These are phyloP conservation scores for Hydrocynus forskahlii DNA, from an alignment of 2,797 vertebrate species.

Conservation along the genomic window DNA sequence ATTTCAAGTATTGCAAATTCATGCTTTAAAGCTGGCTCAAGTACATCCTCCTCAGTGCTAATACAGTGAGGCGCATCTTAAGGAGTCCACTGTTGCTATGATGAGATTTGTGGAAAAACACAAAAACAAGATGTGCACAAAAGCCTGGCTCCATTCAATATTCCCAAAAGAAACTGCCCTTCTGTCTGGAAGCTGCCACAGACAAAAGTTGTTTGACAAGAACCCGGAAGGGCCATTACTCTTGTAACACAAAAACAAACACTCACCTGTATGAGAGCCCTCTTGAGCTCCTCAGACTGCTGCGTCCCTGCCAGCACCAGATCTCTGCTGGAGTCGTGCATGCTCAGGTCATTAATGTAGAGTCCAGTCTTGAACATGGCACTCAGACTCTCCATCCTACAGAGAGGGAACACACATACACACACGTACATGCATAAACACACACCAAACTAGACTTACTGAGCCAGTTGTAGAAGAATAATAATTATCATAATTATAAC, in stretches of 20 bases:
- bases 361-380: constrained; percentile 80
- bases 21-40: too few relatives aligned
- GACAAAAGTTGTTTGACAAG: too few relatives aligned
- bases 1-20: background rate
- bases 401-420: constrained; percentile 46
- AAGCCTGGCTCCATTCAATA: background rate
- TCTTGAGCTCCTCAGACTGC: constrained; percentile 80
- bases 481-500: too few relatives aligned
- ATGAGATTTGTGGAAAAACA: background rate
- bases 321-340: constrained; percentile 82
- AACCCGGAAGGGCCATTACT: background rate
- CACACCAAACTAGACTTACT: background rate
- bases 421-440: constrained; percentile 12
- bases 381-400: constrained; percentile 81
- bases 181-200: too few relatives aligned
- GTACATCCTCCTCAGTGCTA: background rate
- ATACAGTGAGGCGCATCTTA: background rate
- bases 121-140: background rate
- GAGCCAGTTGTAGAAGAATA: too few relatives aligned
- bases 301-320: constrained; percentile 80
- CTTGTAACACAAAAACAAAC: constrained; percentile 22
- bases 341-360: constrained; percentile 82
- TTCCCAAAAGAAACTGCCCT: background rate
- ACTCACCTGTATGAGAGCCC: constrained; percentile 80
- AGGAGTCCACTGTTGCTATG: background rate